These are phyloP conservation scores for Bucco capensis DNA, from an alignment of 2,113 vertebrate genomes.

Conservation along the genomic window DNA sequence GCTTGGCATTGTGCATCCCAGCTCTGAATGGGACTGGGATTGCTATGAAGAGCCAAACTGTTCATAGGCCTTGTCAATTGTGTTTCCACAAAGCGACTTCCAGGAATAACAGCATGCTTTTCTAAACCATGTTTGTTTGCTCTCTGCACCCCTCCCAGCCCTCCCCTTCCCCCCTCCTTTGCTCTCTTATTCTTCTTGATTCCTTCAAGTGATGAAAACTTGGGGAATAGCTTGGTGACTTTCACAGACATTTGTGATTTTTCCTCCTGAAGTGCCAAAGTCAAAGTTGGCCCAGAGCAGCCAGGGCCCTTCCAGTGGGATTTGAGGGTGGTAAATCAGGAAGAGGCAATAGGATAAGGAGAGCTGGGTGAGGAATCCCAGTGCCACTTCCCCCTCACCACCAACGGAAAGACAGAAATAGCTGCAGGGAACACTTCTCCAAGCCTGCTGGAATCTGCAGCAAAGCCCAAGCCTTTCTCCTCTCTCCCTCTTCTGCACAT, in stretches of 20 bases:
- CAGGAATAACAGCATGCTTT: slow-evolving; percentile 69
- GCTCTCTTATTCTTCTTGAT: slow-evolving; percentile 43
- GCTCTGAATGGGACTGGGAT: slow-evolving; percentile 19
- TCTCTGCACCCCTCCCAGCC: slow-evolving; percentile 10
- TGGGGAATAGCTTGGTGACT: slow-evolving; percentile 45
- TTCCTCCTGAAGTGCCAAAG: slow-evolving; percentile 56
- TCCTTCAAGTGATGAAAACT: slow-evolving; percentile 53
- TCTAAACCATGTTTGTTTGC: slow-evolving; percentile 58
- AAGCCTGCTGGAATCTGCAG: not conserved
- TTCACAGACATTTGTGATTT: slow-evolving; percentile 58
- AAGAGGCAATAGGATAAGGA: slow-evolving; percentile 34
- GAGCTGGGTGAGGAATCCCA: slow-evolving; percentile 23
- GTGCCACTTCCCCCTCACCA: slow-evolving; percentile 25
- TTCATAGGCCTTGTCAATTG: slow-evolving; percentile 59
- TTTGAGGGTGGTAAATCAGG: slow-evolving; percentile 58
- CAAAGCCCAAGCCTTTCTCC: not conserved
- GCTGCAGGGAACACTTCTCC: slow-evolving; percentile 31
- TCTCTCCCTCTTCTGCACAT: not conserved
- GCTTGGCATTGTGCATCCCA: slow-evolving; percentile 42
- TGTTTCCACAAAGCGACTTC: slow-evolving; percentile 57
- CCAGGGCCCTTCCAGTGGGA: slow-evolving; percentile 43
- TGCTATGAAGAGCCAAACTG: slow-evolving; percentile 35
- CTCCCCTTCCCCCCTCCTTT: slow-evolving; percentile 30
- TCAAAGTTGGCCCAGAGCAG: slow-evolving; percentile 16
- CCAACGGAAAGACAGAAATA: slow-evolving; percentile 55